Conservation (phyloP, 1,140 invertebrate genomes). For the Drosophila ogumai region DNA sequence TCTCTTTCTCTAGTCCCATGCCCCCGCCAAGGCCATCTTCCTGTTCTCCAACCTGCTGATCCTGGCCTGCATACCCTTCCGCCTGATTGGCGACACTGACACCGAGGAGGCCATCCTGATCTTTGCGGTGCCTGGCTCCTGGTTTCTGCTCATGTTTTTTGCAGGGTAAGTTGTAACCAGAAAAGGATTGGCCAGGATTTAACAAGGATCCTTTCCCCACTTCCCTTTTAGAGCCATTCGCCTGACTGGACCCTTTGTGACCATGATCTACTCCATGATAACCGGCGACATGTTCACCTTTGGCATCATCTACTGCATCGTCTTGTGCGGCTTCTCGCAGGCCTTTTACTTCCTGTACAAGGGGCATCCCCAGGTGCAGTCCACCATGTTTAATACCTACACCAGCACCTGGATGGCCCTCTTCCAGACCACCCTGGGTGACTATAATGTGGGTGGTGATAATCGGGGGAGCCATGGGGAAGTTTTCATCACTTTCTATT, state of each 20-base stretch:
- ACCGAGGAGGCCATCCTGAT: conserved; percentile 96
- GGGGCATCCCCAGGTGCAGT: conserved; percentile 92
- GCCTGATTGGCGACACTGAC: conserved; percentile 90
- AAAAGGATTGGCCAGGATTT: too few species aligned
- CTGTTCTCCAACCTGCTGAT: conserved; percentile 96
- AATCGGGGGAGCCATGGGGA: too few species aligned
- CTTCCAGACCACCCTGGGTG: conserved; percentile 98
- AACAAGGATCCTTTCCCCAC: background rate
- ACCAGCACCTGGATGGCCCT: conserved; percentile 98
- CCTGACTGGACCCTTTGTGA: conserved; percentile 98
- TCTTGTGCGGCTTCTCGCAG: conserved; percentile 97
- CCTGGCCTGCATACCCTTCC: conserved; percentile 95
- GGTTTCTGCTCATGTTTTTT: conserved; percentile 99
- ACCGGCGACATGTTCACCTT: conserved; percentile 99
- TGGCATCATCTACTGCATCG: conserved; percentile 97
- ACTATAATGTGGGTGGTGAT: conserved; percentile 94
- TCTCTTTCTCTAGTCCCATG: conserved; percentile 89
- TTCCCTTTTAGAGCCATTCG: conserved; percentile 90
- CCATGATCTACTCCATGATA: conserved; percentile 99
- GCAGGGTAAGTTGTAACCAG: conserved; percentile 90
- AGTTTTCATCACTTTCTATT: too few species aligned
- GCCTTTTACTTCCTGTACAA: conserved; percentile 99
- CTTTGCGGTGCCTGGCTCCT: conserved; percentile 96
- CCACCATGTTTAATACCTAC: conserved; percentile 93
- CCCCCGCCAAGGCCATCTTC: conserved; percentile 97